These are phyloP conservation scores for Vireo griseus DNA, from an alignment of 2,797 vertebrate genomes.

Conservation along the genomic window DNA sequence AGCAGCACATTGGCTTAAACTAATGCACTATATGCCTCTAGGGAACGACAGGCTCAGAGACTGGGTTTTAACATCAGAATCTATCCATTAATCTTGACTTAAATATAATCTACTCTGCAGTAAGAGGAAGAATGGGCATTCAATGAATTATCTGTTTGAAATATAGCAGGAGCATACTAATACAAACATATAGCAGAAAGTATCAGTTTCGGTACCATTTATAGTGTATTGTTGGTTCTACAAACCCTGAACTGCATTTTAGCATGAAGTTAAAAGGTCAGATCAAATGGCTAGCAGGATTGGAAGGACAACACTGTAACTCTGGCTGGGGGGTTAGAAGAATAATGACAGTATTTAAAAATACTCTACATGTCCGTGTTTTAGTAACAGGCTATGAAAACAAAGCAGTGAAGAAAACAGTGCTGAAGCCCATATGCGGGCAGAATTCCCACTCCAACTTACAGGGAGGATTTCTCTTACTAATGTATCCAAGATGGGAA, in stretches of 20 bases:
- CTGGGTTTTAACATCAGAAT: constrained; percentile 82
- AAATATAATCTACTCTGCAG: constrained; percentile 84
- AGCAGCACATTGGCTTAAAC: constrained; percentile 81
- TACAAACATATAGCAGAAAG: constrained; percentile 58
- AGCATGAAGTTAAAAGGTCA: background rate
- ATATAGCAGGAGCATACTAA: constrained; percentile 68
- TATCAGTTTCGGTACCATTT: background rate
- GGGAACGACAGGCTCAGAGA: constrained; percentile 74
- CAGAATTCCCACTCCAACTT: background rate
- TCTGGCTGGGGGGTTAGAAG: background rate
- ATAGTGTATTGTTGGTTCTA: background rate
- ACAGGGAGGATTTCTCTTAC: background rate
- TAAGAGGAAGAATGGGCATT: constrained; percentile 78
- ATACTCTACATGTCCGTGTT: background rate
- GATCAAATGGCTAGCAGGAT: background rate
- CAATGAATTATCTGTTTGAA: constrained; percentile 79
- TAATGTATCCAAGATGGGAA: background rate
- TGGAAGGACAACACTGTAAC: background rate
- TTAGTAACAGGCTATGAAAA: constrained; percentile 8
- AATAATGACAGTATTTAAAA: constrained; percentile 3
- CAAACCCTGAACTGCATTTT: constrained; percentile 1
- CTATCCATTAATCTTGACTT: constrained; percentile 91
- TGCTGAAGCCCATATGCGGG: background rate
- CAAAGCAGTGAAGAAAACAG: background rate
- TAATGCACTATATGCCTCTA: constrained; percentile 89